A percentile compares a stretch with the other conserved stretches of the same genome.
These are phyloP conservation scores for Cuculus canorus DNA, from an alignment of 2,797 vertebrate genomes.

Conservation along the genomic window DNA sequence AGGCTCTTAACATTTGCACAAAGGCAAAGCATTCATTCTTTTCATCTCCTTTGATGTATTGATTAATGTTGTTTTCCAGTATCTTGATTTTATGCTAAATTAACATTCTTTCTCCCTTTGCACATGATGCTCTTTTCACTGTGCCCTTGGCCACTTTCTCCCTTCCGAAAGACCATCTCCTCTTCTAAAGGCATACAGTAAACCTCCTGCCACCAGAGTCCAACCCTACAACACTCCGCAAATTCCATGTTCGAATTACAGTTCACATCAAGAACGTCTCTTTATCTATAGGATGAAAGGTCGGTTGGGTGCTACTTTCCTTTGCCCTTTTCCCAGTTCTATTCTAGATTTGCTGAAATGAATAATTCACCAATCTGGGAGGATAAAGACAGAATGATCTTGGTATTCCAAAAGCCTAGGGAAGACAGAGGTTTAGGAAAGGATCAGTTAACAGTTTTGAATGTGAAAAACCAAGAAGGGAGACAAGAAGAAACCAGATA, in stretches of 20 bases:
- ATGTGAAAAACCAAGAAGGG: neutral
- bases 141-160: neutral
- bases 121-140: neutral
- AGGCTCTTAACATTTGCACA: constrained; percentile 36
- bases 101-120: neutral
- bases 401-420: neutral
- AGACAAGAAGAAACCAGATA: neutral
- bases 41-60: neutral
- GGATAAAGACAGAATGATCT: neutral
- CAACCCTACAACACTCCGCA: neutral
- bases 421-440: neutral
- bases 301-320: neutral
- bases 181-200: neutral
- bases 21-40: constrained; percentile 6
- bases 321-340: neutral
- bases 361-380: neutral
- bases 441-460: neutral
- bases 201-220: neutral
- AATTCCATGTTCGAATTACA: fast-evolving
- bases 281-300: neutral
- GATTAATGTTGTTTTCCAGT: neutral
- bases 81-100: neutral
- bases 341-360: neutral
- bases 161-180: neutral
- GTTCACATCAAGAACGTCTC: neutral